Evolutionary conservation across 2,888 invertebrate species (phyloP), one percentile per base, ranked within the genome.

Genomic region (Pecten maximus): DNA sequence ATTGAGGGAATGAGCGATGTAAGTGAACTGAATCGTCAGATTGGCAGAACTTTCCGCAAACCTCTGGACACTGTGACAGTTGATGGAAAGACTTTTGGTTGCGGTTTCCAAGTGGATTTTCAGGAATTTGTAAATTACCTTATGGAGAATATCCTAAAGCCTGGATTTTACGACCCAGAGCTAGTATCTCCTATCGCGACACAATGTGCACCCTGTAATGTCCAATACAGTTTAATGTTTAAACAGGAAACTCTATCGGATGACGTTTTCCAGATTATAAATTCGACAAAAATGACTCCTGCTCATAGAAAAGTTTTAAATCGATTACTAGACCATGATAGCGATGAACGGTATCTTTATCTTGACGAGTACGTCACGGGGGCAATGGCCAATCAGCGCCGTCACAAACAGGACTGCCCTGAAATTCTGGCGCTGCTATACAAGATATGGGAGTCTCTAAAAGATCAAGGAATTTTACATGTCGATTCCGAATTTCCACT

Each of bases 101-200:
- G 74, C 35, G 74, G 74, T 15, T 74, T 74, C 35, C 74, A 74
- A 35, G 74, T 74, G 74, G 74, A 74, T 35, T 74, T 74, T 28
- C 74, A 74, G 35, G 74, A 74, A 8, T 74, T 35, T 74, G 74
- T 35, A 35, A 6, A 74, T 28, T 74, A 28, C 15, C 1, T 74
- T 35, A 10, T 74, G 74, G 12, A 74, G 35, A 1, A 74, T 74
- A 15, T 74, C 15, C 74, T 74, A 74, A 74, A 35, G 23, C 23
- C 74, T 12, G 74, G 74, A 74, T 35, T 35, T 23, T 74, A 74
- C 35, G 35, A 74, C 12, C 35, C 74, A 8, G 35, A 23, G 4
- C 0, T 74, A 28, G 74, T 6, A 74, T 28, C 35, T 28, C 74
- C 74, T 4, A 74, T 74, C 4, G 74, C 35, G 10, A 19, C 35